Conservation (phyloP, 2,113 vertebrate genomes). For the Solea senegalensis region DNA sequence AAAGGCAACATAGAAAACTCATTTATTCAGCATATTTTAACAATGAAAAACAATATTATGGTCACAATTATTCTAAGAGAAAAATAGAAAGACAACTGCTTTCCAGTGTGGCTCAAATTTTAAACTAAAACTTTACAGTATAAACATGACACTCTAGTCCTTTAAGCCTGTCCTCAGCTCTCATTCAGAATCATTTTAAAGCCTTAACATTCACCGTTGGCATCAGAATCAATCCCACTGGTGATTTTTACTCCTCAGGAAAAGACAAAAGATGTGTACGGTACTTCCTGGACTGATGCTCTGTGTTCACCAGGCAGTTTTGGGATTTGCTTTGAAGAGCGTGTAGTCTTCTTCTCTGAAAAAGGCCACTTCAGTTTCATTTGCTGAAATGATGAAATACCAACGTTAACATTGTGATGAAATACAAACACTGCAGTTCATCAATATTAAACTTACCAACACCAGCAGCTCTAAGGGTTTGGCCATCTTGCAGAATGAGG, state of each 20-base stretch:
- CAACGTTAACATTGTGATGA: neutral
- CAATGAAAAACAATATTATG: neutral
- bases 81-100: conserved; percentile 3
- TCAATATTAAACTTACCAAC: conserved; percentile 79
- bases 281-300: no score
- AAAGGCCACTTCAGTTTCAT: conserved; percentile 94
- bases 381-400: conserved; percentile 71
- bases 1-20: no score
- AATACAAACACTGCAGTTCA: neutral
- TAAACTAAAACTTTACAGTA: conserved; percentile 14
- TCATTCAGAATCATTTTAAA: no score
- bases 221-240: no score
- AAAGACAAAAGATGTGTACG: neutral
- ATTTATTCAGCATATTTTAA: conserved; percentile 42
- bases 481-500: conserved; percentile 84
- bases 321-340: conserved; percentile 88
- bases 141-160: neutral
- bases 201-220: conserved; percentile 10
- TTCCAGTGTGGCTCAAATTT: neutral
- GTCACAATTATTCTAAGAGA: neutral
- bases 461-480: conserved; percentile 84
- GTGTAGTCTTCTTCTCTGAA: conserved; percentile 90
- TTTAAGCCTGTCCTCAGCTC: no score
- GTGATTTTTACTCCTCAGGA: neutral
- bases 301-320: conserved; percentile 71